These are phyloP conservation scores for Chaenodraco wilsoni DNA, from an alignment of 2,797 vertebrate genomes.

Conservation along the genomic window DNA sequence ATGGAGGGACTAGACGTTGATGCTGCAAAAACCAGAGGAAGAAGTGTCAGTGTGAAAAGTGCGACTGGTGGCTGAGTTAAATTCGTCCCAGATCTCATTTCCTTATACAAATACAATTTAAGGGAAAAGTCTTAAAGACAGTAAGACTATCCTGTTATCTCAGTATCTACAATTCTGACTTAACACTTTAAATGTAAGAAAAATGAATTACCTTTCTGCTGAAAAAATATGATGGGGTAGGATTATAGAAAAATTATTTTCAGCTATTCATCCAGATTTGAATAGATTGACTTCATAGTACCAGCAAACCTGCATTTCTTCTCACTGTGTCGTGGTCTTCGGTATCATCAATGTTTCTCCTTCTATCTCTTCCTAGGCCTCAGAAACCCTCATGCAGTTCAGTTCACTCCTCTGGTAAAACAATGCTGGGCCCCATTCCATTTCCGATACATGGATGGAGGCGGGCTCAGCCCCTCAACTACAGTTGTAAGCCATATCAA, in stretches of 20 bases:
- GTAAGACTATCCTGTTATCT: background rate
- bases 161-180: too few species aligned
- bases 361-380: conserved; percentile 64
- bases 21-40: conserved; percentile 66
- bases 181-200: too few species aligned
- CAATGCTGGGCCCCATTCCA: conserved; percentile 49
- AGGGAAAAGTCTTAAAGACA: conserved; percentile 1
- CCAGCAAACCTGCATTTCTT: conserved; percentile 21
- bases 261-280: conserved; percentile 15
- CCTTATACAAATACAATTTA: background rate
- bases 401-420: conserved; percentile 66
- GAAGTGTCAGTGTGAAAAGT: conserved; percentile 24
- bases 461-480: conserved; percentile 50
- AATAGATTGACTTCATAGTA: conserved; percentile 7
- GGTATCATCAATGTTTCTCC: conserved; percentile 64
- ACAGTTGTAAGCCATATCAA: conserved; percentile 81
- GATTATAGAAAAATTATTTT: background rate
- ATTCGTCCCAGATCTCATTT: conserved; percentile 49
- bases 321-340: conserved; percentile 43
- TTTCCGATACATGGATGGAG: conserved; percentile 32
- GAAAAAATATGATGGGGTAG: background rate
- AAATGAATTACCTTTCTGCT: too few species aligned
- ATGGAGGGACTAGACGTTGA: conserved; percentile 70
- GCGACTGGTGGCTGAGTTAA: conserved; percentile 29
- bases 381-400: conserved; percentile 77